Evolutionary conservation across 2,797 vertebrate genomes (phyloP).

Genomic region (Xerus rutilus): DNA sequence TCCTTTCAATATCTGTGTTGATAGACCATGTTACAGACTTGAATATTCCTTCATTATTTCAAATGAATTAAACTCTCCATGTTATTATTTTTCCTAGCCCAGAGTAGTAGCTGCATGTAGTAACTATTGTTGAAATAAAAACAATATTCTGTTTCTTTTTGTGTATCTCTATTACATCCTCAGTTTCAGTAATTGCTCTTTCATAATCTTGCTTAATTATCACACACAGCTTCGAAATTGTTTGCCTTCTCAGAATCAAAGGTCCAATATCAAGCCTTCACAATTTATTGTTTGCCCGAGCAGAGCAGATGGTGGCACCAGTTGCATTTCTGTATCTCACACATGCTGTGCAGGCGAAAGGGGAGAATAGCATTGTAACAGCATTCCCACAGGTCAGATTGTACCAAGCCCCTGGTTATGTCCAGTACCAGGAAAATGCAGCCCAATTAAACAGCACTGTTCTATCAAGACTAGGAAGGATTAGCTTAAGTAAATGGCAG

Average conservation of each 20-base stretch:
- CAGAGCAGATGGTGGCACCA: background rate
- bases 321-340: background rate
- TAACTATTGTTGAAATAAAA: background rate
- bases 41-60: constrained; percentile 3
- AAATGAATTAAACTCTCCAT: background rate
- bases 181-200: background rate
- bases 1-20: background rate
- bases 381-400: background rate
- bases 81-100: background rate
- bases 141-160: background rate
- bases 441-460: background rate
- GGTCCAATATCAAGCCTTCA: background rate
- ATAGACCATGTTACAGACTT: background rate
- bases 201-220: constrained; percentile 34
- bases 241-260: background rate
- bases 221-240: background rate
- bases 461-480: background rate
- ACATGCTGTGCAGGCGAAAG: background rate
- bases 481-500: background rate
- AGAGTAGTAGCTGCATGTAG: background rate
- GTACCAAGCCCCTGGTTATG: background rate
- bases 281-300: background rate
- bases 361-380: background rate
- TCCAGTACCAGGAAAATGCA: background rate
- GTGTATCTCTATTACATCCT: background rate